These are phyloP conservation scores for Homarus gammarus DNA, from an alignment of 2,888 invertebrate genomes.

Conservation along the genomic window DNA sequence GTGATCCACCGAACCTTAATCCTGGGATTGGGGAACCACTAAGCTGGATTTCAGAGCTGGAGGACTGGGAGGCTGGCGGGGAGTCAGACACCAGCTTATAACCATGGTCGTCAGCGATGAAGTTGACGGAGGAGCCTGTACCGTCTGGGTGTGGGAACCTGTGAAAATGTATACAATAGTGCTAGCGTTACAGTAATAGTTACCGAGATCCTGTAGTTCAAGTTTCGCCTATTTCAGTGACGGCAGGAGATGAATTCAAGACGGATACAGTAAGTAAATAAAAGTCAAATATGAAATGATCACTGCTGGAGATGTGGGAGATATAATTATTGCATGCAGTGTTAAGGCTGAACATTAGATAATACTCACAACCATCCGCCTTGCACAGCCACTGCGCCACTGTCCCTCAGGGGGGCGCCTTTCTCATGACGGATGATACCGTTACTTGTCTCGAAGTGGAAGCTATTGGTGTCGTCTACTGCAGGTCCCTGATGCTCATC, in stretches of 20 bases:
- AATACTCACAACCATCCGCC: slow-evolving; percentile 52
- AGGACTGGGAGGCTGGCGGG: slow-evolving; percentile 37
- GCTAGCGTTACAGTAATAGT: no score
- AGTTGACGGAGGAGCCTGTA: slow-evolving; percentile 54
- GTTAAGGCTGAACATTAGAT: background rate
- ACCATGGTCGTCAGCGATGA: slow-evolving; percentile 64
- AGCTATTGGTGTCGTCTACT: slow-evolving; percentile 19
- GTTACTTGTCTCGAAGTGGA: slow-evolving; percentile 40
- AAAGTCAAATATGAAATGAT: background rate
- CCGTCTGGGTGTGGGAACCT: slow-evolving; percentile 70
- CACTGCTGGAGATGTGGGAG: background rate
- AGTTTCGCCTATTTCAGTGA: background rate
- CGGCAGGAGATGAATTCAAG: background rate
- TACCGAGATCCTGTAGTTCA: background rate
- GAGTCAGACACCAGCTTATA: slow-evolving; percentile 64
- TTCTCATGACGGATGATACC: slow-evolving; percentile 53
- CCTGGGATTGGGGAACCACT: background rate
- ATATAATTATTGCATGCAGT: background rate
- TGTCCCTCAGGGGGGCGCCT: slow-evolving; percentile 31
- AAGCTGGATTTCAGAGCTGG: background rate
- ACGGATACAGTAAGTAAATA: no score
- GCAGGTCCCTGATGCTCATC: slow-evolving; percentile 42
- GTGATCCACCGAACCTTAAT: background rate
- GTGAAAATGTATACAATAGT: background rate
- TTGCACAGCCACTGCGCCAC: slow-evolving; percentile 29